These are phyloP conservation scores for Menura novaehollandiae DNA, from an alignment of 2,113 vertebrate genomes.

Conservation along the genomic window DNA sequence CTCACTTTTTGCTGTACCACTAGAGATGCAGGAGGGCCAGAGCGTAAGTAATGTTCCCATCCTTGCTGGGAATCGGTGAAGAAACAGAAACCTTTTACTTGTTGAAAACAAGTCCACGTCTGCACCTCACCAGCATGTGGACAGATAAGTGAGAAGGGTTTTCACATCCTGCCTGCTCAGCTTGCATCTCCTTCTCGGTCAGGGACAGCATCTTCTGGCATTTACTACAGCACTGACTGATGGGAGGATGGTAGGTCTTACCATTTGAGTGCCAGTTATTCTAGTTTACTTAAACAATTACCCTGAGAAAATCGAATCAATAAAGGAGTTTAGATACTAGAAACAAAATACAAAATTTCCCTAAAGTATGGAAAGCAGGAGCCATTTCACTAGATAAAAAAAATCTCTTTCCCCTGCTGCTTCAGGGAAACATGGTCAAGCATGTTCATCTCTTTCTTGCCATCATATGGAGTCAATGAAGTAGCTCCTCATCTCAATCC, in stretches of 20 bases:
- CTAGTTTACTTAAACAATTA: background rate
- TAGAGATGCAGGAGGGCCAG: background rate
- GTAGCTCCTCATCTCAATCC: background rate
- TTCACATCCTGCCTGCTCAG: background rate
- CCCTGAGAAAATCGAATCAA: background rate
- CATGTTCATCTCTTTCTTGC: background rate
- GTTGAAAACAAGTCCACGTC: background rate
- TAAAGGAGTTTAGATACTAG: background rate
- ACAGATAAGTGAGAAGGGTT: background rate
- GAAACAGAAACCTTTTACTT: background rate
- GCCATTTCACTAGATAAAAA: background rate
- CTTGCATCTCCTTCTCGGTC: background rate
- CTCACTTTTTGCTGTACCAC: too few relatives aligned
- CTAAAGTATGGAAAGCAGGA: background rate
- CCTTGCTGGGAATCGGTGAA: background rate
- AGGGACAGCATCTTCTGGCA: background rate
- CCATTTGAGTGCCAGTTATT: background rate
- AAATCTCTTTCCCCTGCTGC: background rate
- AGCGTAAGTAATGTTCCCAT: fast-evolving
- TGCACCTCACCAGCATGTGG: background rate
- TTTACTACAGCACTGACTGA: background rate
- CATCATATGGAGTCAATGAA: background rate
- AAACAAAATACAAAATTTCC: background rate
- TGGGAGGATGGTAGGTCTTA: background rate
- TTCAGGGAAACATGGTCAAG: background rate